phyloP scores from a whole-genome alignment of 2,113 vertebrate species.

The Limnothrissa miodon region DNA sequence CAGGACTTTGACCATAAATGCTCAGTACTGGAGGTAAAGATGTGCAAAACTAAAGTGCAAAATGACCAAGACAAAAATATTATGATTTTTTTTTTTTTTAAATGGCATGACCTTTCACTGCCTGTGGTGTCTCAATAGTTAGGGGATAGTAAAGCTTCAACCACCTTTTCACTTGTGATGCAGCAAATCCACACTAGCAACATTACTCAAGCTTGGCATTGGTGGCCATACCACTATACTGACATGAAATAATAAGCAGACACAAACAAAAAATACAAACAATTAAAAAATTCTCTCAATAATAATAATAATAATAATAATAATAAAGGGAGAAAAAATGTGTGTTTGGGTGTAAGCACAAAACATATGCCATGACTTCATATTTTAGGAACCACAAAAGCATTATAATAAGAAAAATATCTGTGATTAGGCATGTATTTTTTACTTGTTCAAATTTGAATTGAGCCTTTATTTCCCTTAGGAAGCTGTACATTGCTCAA shows the following conservation, averaged over 20 bases:
- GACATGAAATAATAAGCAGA: constrained; percentile 13
- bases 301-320: not conserved
- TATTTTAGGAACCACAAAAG: constrained; percentile 37
- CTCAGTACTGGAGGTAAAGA: constrained; percentile 11
- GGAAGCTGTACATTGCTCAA: constrained; percentile 38
- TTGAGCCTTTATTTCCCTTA: constrained; percentile 24
- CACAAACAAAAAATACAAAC: constrained; percentile 11
- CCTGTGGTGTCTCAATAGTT: not conserved
- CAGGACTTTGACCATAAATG: not conserved
- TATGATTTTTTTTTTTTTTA: not conserved
- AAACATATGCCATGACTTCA: constrained; percentile 16
- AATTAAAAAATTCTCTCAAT: not conserved
- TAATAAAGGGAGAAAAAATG: not conserved
- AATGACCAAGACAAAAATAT: not conserved
- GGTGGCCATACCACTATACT: constrained; percentile 17
- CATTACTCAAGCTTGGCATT: constrained; percentile 13
- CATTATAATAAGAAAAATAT: constrained; percentile 49
- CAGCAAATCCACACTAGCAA: constrained; percentile 15
- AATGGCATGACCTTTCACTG: constrained; percentile 2
- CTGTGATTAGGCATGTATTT: constrained; percentile 4
- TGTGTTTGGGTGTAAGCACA: constrained; percentile 16
- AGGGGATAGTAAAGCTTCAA: constrained; percentile 14
- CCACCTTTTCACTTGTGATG: constrained; percentile 3
- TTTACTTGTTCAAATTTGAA: constrained; percentile 27
- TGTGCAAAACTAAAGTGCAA: constrained; percentile 15